phyloP scores from a whole-genome alignment of 2,888 invertebrate genomes.

The Hydraecia micacea region DNA sequence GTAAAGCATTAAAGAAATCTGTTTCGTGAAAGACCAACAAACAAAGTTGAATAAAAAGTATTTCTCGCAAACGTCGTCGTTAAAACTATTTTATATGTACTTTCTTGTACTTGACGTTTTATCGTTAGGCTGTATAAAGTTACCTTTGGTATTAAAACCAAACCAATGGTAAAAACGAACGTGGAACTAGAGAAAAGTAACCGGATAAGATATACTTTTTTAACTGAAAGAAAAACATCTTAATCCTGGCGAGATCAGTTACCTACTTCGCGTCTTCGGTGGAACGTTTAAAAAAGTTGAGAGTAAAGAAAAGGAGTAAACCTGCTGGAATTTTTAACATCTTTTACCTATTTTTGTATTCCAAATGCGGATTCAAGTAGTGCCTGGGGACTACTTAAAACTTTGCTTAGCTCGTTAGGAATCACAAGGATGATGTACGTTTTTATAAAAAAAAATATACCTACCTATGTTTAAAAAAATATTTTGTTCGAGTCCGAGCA shows the following conservation, averaged over 20 bases:
- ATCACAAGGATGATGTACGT: constrained; percentile 49
- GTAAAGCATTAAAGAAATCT: constrained; percentile 44
- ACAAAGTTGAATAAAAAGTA: constrained; percentile 56
- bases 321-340: constrained; percentile 43
- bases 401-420: constrained; percentile 56
- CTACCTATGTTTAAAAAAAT: constrained; percentile 8
- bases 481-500: constrained; percentile 15
- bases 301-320: constrained; percentile 32
- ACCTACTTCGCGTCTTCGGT: neutral
- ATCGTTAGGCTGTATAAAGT: constrained; percentile 57
- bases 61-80: constrained; percentile 51
- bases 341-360: constrained; percentile 51
- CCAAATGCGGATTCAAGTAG: constrained; percentile 56
- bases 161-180: constrained; percentile 43
- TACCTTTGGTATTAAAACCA: constrained; percentile 43
- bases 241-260: neutral
- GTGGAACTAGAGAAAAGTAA: constrained; percentile 5
- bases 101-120: constrained; percentile 63
- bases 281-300: constrained; percentile 17
- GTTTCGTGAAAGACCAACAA: constrained; percentile 46
- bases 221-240: neutral
- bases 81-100: constrained; percentile 65
- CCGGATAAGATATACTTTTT: neutral
- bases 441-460: constrained; percentile 18
- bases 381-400: constrained; percentile 54